Evolutionary conservation across 2,797 vertebrate species (phyloP).

Genomic region (Oceanodroma leucorhoa): DNA sequence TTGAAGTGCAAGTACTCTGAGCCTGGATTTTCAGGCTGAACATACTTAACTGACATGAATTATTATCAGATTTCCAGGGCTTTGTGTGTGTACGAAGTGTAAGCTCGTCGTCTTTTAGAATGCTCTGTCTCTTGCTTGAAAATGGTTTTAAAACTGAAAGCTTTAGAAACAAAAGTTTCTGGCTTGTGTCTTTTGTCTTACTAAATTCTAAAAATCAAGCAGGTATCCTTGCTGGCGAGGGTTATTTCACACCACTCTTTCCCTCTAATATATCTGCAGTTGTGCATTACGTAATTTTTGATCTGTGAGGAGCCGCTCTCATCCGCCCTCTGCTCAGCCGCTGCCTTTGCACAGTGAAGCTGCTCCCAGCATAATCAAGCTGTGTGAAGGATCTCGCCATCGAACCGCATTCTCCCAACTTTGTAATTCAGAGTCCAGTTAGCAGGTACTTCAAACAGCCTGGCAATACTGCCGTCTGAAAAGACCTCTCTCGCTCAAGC

Average conservation of each 20-base stretch:
- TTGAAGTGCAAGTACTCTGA: not conserved
- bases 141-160: not conserved
- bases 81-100: not conserved
- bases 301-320: not conserved
- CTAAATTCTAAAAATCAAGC: not conserved
- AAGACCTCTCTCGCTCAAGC: not conserved
- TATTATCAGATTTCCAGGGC: not conserved
- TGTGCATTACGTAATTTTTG: not conserved
- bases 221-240: not conserved
- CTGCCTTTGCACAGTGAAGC: not conserved
- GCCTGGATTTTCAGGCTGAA: not conserved
- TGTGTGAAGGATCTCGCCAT: fast-evolving
- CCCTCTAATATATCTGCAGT: not conserved
- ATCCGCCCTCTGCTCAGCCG: fast-evolving
- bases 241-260: not conserved
- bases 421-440: fast-evolving
- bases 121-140: not conserved
- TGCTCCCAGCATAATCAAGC: fast-evolving
- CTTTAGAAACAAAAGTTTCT: not conserved
- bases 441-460: not conserved
- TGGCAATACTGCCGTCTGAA: fast-evolving
- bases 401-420: fast-evolving
- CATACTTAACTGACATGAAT: not conserved
- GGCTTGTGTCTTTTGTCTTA: not conserved
- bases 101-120: not conserved